Evolutionary conservation across 2,888 invertebrate genomes (phyloP).

Genomic region (Schrankia costaestrigalis): DNA sequence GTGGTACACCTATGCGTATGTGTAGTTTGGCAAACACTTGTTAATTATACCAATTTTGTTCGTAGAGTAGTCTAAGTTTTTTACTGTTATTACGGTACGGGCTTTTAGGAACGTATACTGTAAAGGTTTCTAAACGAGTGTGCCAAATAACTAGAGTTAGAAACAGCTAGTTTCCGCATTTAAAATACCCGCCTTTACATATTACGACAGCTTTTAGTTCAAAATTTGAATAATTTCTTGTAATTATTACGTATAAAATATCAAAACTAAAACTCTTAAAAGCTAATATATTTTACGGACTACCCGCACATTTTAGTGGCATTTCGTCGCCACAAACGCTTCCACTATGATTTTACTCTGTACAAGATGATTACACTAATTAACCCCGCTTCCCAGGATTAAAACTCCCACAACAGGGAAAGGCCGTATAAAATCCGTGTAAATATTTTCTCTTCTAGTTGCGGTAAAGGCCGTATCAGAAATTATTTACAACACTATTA

Average conservation of each 20-base stretch:
- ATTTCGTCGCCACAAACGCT: conserved; percentile 1
- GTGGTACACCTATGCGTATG: too few species aligned
- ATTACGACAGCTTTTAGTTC: not conserved
- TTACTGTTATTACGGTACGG: conserved; percentile 20
- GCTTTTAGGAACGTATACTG: conserved; percentile 12
- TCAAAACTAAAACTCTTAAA: conserved; percentile 2
- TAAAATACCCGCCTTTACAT: not conserved
- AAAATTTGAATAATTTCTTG: conserved; percentile 2
- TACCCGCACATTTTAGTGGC: conserved; percentile 5
- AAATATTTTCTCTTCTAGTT: conserved; percentile 21
- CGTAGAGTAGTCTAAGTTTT: conserved; percentile 22
- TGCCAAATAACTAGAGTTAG: not conserved
- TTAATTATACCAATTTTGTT: conserved; percentile 9
- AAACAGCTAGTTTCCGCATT: not conserved
- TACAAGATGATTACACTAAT: conserved; percentile 29
- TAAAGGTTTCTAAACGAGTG: not conserved
- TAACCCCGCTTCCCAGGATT: conserved; percentile 16
- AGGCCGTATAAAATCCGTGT: conserved; percentile 13
- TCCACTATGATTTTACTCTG: conserved; percentile 10
- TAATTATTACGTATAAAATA: conserved; percentile 2
- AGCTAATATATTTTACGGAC: conserved; percentile 1
- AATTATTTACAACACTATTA: conserved; percentile 58
- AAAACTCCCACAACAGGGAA: conserved; percentile 13
- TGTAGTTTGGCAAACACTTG: not conserved
- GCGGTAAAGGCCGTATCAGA: conserved; percentile 21